These are phyloP conservation scores for Hartigia nigra DNA, from an alignment of 2,888 invertebrate genomes.

Conservation along the genomic window DNA sequence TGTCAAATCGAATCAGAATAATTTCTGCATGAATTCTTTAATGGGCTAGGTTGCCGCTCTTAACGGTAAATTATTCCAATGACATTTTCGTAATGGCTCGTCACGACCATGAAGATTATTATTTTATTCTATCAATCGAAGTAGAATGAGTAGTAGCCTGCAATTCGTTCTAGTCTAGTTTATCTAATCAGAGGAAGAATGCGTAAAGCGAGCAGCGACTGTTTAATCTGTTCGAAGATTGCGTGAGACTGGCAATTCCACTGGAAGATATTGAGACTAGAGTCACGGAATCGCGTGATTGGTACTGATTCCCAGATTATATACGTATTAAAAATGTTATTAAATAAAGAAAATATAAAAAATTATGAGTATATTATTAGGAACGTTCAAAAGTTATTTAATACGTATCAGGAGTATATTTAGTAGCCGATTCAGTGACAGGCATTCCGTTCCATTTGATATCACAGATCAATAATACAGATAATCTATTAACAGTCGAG, in stretches of 20 bases:
- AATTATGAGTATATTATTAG: not conserved
- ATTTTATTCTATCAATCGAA: not conserved
- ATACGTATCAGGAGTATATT: not conserved
- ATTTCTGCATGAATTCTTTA: too few species aligned
- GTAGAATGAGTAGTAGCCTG: too few species aligned
- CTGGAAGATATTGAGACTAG: not conserved
- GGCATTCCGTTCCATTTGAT: not conserved
- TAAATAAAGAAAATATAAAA: not conserved
- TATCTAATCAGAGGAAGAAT: not conserved
- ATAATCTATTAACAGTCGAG: not conserved
- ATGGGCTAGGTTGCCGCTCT: too few species aligned
- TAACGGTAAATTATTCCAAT: not conserved
- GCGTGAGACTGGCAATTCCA: not conserved
- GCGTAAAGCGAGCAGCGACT: not conserved
- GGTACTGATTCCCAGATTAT: not conserved
- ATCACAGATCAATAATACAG: not conserved
- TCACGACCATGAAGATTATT: not conserved
- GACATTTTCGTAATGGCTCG: too few species aligned
- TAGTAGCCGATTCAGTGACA: not conserved
- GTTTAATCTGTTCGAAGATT: not conserved
- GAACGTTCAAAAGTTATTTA: not conserved
- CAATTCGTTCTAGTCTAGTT: not conserved
- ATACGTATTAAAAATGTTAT: not conserved
- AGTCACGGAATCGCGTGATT: not conserved
- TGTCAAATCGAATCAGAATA: too few species aligned